Percentiles rank a stretch among this genome's conserved stretches.
These are phyloP conservation scores for Netelia virgata DNA, from an alignment of 2,888 invertebrate genomes.

Conservation along the genomic window DNA sequence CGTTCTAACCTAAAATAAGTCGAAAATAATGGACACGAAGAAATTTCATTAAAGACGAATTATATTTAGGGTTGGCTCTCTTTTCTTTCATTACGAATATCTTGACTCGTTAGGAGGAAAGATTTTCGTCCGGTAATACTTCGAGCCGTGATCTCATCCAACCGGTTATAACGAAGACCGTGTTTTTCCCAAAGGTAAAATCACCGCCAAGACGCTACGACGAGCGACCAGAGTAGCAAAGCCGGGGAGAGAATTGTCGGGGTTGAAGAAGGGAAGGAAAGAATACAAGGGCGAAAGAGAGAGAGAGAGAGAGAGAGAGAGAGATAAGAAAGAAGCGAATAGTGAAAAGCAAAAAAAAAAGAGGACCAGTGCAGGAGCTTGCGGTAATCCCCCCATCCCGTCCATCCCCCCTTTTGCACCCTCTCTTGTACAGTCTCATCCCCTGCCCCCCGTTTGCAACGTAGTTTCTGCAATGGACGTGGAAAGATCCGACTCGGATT, in stretches of 20 bases:
- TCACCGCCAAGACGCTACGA: constrained; percentile 6
- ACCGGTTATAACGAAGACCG: constrained; percentile 44
- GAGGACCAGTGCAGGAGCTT: constrained; percentile 54
- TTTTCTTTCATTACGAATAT: neutral
- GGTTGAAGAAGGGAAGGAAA: constrained; percentile 2
- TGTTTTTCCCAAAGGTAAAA: constrained; percentile 55
- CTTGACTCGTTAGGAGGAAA: neutral
- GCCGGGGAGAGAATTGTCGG: constrained; percentile 28
- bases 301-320: constrained; percentile 40
- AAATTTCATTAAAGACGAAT: no score
- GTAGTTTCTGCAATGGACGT: constrained; percentile 66
- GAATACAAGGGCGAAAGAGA: constrained; percentile 14
- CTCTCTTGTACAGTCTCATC: constrained; percentile 41
- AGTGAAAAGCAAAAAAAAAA: constrained; percentile 47
- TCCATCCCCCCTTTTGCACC: constrained; percentile 55
- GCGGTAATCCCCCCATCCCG: constrained; percentile 61
- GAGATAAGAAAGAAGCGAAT: constrained; percentile 63
- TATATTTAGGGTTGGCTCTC: no score
- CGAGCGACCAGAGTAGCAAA: constrained; percentile 20
- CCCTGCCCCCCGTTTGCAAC: constrained; percentile 24
- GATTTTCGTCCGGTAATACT: neutral
- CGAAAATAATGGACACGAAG: no score
- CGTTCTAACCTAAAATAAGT: no score
- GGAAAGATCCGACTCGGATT: constrained; percentile 72
- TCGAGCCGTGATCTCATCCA: constrained; percentile 22